Evolutionary conservation across 2,113 vertebrate species (phyloP), one percentile per base, ranked within the genome.

Genomic region (Mesoclemmys tuberculata): DNA sequence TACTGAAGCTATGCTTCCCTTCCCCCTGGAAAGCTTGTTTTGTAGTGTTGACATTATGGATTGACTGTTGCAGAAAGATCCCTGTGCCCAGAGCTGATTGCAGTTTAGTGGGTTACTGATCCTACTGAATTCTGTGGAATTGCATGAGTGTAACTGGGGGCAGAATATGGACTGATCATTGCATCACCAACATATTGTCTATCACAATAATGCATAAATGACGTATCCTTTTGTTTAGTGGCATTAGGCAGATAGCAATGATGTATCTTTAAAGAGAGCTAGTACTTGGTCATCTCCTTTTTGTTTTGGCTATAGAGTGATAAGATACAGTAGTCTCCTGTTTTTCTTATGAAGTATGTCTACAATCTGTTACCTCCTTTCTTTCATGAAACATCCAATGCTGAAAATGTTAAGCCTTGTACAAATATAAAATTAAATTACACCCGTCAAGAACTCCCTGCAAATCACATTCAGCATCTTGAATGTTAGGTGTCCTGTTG

Each of bases 261-360:
- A 14, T 19, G 0, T 89, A 49, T 94, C 91, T 82, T 85, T 6
- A 54, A 55, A 52, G 44, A 75, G 4, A 79, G 80, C 54, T 85
- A 31, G 1, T 82, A 49, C 92, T 79, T 87, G 12, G 78, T 71
- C 89, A 94, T 14, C 80, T 92, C 87, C 51, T 80, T 46, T 90
- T 91, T 97, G 96, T 94, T 97, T 96, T 91, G 96, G 61, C 96
- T 97, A 13, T 41, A n/a, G 49, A 12, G 2, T n/a, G 95, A 82
- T 94, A 90, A 97, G 86, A 91, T 56, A 84, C 0, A 87, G 87
- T 89, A 92, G 61, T 2, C 46, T 92, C 31, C n/a, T 55, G 77
- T 0, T 81, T 83, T 84, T 61, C 41, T 90, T 44, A 31, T 5
- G 58, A 84, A 77, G n/a, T 18, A 35, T 82, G 14, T 19, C 46